Evolutionary conservation across 2,797 vertebrate species (phyloP), one percentile per base, ranked within the genome.

Genomic region (Hypotaenidia philippensis): DNA sequence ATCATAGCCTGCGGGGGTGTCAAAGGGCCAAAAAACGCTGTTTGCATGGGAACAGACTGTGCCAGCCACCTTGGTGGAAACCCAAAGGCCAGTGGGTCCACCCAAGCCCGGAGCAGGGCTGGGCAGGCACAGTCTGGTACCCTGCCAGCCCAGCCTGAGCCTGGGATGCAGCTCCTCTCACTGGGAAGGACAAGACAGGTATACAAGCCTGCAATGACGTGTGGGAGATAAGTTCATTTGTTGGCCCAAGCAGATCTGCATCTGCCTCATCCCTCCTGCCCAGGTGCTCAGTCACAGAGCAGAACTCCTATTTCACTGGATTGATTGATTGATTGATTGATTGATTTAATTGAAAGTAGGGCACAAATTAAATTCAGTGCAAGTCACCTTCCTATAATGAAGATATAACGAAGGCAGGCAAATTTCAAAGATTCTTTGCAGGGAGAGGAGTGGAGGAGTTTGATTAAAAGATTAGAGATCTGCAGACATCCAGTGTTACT

Each of bases 401-500:
- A 85, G 53, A 25, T 21, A 32, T 5, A 83, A 70, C 10, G 17
- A 91, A 92, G 52, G 36, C 61, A 90, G 72, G 26, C 12, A 68
- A 20, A 55, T 83, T 49, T 85, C 34, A 52, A 79, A 70, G 18
- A 25, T 82, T 78, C 41, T 79, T 81, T 88, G 47, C 45, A 64
- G 72, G 83, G 64, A 90, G 77, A 22, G 13, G 14, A 87, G 31
- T 41, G 56, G 41, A 53, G 72, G 20, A 86, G 44, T 89, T 90
- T 83, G 91, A 70, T 77, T 38, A 82, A 83, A 93, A 61, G 44
- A 87, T 65, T 69, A 83, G 63, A 65, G 55, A 40, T 81, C 94
- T 86, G 95, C 83, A 88, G 78, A 76, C 71, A 72, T 86, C 47
- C 86, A 87, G 25, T 13, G 44, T 66, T 41, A 59, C 55, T 92